phyloP scores from a whole-genome alignment of 1,140 invertebrate genomes.

The Trachymyrmex septentrionalis region DNA sequence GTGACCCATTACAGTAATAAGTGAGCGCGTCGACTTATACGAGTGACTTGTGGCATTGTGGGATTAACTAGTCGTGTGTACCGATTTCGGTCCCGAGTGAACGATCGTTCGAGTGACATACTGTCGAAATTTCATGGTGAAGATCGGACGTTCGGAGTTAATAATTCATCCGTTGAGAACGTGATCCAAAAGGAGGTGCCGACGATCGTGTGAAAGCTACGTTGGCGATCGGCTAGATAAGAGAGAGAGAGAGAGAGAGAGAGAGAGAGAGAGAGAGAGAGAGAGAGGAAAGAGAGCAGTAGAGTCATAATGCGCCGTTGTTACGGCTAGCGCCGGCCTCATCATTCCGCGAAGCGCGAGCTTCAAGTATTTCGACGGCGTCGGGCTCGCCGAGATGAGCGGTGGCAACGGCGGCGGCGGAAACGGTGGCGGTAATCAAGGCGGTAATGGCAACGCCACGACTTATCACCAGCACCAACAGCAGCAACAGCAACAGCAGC shows the following conservation, averaged over 20 bases:
- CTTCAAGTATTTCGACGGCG: constrained; percentile 85
- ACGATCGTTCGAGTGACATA: neutral
- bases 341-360: constrained; percentile 84
- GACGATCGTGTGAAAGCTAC: neutral
- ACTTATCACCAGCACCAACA: constrained; percentile 83
- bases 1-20: neutral
- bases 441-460: constrained; percentile 81
- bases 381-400: constrained; percentile 85
- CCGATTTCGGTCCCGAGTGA: neutral
- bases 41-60: constrained; percentile 34
- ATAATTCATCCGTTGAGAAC: neutral
- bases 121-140: neutral
- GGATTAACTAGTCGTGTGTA: constrained; percentile 14
- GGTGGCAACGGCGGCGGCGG: constrained; percentile 83
- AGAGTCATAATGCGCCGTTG: constrained; percentile 67
- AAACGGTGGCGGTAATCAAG: constrained; percentile 78
- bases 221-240: neutral
- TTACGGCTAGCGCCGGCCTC: constrained; percentile 78
- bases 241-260: neutral
- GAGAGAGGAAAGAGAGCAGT: neutral
- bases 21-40: neutral
- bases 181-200: neutral
- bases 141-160: neutral
- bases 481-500: constrained; percentile 78
- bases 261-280: neutral